Evolutionary conservation across 2,113 vertebrate species (phyloP), one percentile per base, ranked within the genome.

Genomic region (Scalopus aquaticus): DNA sequence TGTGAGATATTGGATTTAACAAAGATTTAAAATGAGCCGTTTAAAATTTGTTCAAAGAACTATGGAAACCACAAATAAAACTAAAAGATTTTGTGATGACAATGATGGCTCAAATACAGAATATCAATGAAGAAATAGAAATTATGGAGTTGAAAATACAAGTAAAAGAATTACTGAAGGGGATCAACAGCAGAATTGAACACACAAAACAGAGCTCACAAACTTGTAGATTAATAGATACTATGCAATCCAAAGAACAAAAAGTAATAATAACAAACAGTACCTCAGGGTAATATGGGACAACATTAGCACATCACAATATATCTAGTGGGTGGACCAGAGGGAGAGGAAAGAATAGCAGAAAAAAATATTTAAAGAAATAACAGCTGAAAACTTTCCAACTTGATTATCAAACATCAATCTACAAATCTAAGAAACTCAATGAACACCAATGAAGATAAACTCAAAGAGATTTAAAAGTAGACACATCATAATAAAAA

Each of bases 1-100:
- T 81, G n/a, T n/a, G n/a, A n/a, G 19, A 74, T 58, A 4, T 39
- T 67, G 15, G 49, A 49, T 80, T 80, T 74, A 67, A 46, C 81
- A 74, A 67, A 87, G 5, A 80, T 65, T 91, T 87, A 32, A 95
- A 87, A 95, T 49, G 67, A 67, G 15, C 32, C 28, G 6, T 81
- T 87, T 60, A 60, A 39, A 80, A 86, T 87, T 67, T 81, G 13
- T 80, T 80, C 19, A 80, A 73, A 94, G 19, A 80, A 72, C 42
- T 90, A 72, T 72, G 30, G 3, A 64, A 73, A 80, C 11, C 44
- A 54, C 49, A 17, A 74, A 65, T 73, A 80, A 65, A 94, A 46
- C 76, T 54, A 58, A 89, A 74, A 30, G 64, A 65, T 73, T n/a
- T 3, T 77, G 42, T 84, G n/a, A 84, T 42, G 20, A 69, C 13